phyloP scores from a whole-genome alignment of 1,140 invertebrate genomes.

The Lordiphosa collinella region DNA sequence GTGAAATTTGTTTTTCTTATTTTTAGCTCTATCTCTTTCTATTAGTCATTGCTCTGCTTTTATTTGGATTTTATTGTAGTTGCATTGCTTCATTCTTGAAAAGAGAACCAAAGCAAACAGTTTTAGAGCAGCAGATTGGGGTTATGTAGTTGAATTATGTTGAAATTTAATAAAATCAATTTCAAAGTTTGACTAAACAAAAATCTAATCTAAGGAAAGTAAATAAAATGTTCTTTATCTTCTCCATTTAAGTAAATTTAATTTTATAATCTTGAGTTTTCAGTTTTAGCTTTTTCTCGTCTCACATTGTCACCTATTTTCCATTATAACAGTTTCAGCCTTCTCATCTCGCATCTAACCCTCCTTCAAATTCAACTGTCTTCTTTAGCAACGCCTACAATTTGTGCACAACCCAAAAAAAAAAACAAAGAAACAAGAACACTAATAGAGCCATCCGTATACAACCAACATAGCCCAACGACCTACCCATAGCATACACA shows the following conservation, averaged over 20 bases:
- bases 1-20: conserved; percentile 25
- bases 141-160: too few relatives aligned
- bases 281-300: too few relatives aligned
- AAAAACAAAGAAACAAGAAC: conserved; percentile 13
- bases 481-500: conserved; percentile 29
- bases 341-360: too few relatives aligned
- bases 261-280: too few relatives aligned
- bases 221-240: too few relatives aligned
- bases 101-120: conserved; percentile 12
- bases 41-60: conserved; percentile 39
- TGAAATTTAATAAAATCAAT: too few relatives aligned
- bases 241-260: too few relatives aligned
- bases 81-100: conserved; percentile 46
- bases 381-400: conserved; percentile 10
- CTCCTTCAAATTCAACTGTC: not conserved
- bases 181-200: too few relatives aligned
- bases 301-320: too few relatives aligned
- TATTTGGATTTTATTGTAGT: conserved; percentile 36
- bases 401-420: conserved; percentile 1
- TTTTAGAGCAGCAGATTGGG: not conserved
- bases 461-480: conserved; percentile 3
- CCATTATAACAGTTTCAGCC: too few relatives aligned
- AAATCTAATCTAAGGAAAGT: too few relatives aligned
- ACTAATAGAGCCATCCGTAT: conserved; percentile 55
- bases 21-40: conserved; percentile 10